Base-by-base conservation (phyloP, 2,797 vertebrate genomes). In the Chlorospingus flavigularis region DNA sequence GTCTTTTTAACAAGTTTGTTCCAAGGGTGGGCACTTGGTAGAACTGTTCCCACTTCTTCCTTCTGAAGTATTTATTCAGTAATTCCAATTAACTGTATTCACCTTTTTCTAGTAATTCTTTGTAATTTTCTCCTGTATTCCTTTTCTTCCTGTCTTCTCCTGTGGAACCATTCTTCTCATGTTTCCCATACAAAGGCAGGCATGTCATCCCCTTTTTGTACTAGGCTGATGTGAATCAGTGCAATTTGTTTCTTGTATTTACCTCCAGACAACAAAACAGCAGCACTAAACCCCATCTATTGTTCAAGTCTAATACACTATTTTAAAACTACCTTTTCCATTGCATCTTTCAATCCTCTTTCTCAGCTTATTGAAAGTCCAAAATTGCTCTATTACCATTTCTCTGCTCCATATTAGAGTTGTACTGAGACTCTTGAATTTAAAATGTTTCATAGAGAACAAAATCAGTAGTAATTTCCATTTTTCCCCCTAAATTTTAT, bases 221-320 rank as follows among this genome's bases (percentile, higher is more conserved):
- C 23, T 86, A 35, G 40, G 19, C 0, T 91, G 85, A 92, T 89
- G 58, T 67, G 75, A 89, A 87, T 83, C 63, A 39, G 20, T 60
- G 66, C 65, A 95, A 88, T 95, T 90, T 81, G 70, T 84, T 93
- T 83, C 63, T 47, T 61, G 54, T 75, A n/a, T 81, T 79, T 91
- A 68, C 50, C 33, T 78, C 62, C 66, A 91, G 54, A 51, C 62
- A 78, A 65, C 35, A 94, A 91, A 86, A 26, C 63, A 87, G 39
- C 61, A 92, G 42, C 40, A 82, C 80, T 80, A 81, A 88, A 81
- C 3, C 5, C 15, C 4, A 1, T 48, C 2, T 62, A n/a, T 77
- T 88, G 42, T 72, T 90, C 17, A 71, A 74, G 50, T 30, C 39
- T 80, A 53, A 67, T 14, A 7, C 4, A 57, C 15, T 67, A 19